Evolutionary conservation across 2,888 invertebrate genomes (phyloP), one percentile per base, ranked within the genome.

Genomic region (Lamellibrachia satsuma): DNA sequence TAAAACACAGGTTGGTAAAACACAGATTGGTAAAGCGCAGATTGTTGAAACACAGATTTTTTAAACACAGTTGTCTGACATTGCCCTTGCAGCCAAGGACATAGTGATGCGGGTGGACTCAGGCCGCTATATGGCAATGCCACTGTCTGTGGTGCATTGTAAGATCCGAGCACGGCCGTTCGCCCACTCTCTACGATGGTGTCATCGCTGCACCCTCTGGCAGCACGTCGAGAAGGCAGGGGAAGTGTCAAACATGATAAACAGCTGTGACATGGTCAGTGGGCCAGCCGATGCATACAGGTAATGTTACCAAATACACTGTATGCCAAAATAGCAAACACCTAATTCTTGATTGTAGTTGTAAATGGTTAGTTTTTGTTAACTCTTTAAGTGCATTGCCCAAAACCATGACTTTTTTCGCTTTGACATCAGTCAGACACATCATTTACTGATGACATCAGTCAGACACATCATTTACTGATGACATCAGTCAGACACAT

Each of bases 111-210:
- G 39, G 11, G 91, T 94, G n/a, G 93, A 93, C 27, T 91, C 95
- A 1, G 90, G 92, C 75, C 91, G 57, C 55, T 91, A 91, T 55
- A 97, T 98, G 96, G 97, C 98, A 90, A 97, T 98, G 92, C 99
- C 99, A 51, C 97, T 99, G 93, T 97, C 97, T 39, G 98, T 98
- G 94, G 97, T 98, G 0, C 97, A 98, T 95, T 97, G 98, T 4
- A 97, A 97, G 94, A 97, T 99, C 96, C 98, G 97, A 97, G 97
- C 98, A 92, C 97, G 98, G 91, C 99, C 98, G 3, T 96, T 97
- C 93, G 97, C 96, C 94, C 96, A 95, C 95, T 95, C 95, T 55
- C 95, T 97, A 7, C 95, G 95, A 90, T 96, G 95, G 95, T 97
- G 97, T 95, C 97, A 97, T 94, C 97, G 97, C 93, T 97, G 97